Evolutionary conservation across 2,113 vertebrate species (phyloP), one percentile per base, ranked within the genome.

Genomic region (Lepus europaeus): DNA sequence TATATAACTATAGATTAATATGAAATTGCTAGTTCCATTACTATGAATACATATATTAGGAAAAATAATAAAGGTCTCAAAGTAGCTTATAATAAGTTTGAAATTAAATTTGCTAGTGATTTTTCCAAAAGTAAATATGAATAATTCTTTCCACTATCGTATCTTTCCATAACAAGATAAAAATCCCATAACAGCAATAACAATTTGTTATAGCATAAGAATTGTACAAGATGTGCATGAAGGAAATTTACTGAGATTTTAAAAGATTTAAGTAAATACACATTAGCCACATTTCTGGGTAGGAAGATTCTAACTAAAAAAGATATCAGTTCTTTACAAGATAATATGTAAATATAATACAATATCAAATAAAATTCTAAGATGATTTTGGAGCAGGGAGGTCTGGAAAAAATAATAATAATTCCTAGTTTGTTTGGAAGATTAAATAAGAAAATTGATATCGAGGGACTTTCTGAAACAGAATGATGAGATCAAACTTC

Each of bases 21-120:
- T 31, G 12, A 77, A 95, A 87, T 63, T 66, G 9, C n/a, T 79
- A 3, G 13, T 61, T 94, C 23, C 72, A 19, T 79, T 95, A 53
- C 45, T 66, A 2, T 64, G 9, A 94, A 2, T 39, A 87, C 12
- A 93, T 87, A 93, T 45, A 69, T 74, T 66, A 45, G 29, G 10
- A 33, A 29, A 82, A 81, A 83, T n/a, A 73, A 25, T 73, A 11
- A 90, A 79, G 45, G 89, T 93, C 96, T 13, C 61, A 77, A 91
- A 87, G 4, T 84, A 91, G n/a, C 27, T 93, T 76, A 73, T 56
- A 83, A 94, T 93, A 20, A 85, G 68, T 90, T 70, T 92, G 23
- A 89, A 49, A 89, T 86, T 94, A 69, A 91, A 90, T 87, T 82
- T 91, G 16, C 51, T 79, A 64, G 19, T 79, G 25, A 83, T 59